Evolutionary conservation across 2,797 vertebrate species (phyloP).

Genomic region (Gila robusta): DNA sequence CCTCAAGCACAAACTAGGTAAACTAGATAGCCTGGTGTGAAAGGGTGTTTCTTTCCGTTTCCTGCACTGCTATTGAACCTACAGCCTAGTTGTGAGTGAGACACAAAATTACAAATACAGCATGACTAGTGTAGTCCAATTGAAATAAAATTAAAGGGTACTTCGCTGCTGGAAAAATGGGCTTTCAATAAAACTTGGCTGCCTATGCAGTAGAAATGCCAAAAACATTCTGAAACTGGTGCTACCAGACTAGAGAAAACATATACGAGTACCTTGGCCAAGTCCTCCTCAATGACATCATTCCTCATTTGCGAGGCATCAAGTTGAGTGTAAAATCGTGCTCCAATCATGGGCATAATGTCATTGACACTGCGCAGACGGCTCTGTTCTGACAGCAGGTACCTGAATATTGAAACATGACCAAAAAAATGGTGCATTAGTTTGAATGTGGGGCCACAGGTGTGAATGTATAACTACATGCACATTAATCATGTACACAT

Average conservation of each 20-base stretch:
- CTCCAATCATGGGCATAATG: conserved; percentile 99
- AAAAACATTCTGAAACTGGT: neutral
- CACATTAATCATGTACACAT: neutral
- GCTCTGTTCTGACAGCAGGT: conserved; percentile 97
- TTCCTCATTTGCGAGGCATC: conserved; percentile 99
- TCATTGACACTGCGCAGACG: conserved; percentile 98
- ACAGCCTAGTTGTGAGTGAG: neutral
- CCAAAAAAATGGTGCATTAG: neutral
- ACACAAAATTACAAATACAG: neutral
- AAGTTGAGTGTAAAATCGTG: conserved; percentile 97
- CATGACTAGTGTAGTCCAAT: neutral
- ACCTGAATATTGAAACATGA: conserved; percentile 74
- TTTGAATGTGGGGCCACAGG: neutral
- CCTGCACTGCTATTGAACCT: neutral
- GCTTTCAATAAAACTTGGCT: no score
- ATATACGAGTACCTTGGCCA: conserved; percentile 89
- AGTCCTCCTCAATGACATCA: conserved; percentile 98
- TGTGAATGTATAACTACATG: neutral
- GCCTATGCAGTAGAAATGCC: no score
- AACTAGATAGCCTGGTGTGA: neutral
- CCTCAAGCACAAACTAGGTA: neutral
- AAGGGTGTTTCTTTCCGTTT: neutral
- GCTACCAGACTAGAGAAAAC: neutral
- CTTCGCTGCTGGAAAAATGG: no score
- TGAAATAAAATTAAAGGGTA: no score